phyloP scores from a whole-genome alignment of 2,888 invertebrate species.

The Antheraea yamamai region DNA sequence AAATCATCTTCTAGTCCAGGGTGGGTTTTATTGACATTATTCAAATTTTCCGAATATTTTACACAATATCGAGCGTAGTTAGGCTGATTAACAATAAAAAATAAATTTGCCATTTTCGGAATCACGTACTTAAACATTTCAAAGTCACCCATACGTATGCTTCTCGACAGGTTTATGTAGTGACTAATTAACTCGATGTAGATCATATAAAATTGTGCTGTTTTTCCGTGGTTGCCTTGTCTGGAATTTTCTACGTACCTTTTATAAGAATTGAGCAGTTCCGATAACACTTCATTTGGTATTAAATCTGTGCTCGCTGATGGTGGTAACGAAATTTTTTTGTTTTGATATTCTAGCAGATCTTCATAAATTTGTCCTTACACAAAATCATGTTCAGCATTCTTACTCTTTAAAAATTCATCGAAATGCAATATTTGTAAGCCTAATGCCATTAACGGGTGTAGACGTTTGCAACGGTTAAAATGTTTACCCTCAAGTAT shows the following conservation, averaged over 20 bases:
- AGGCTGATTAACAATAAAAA: neutral
- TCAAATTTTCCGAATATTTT: neutral
- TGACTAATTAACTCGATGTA: constrained; percentile 27
- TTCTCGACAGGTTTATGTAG: constrained; percentile 28
- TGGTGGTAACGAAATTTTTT: constrained; percentile 13
- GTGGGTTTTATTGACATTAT: constrained; percentile 20
- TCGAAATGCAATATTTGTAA: constrained; percentile 45
- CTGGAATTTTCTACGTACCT: constrained; percentile 30
- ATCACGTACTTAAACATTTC: neutral
- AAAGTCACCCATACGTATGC: constrained; percentile 22
- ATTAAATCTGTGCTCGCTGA: constrained; percentile 22
- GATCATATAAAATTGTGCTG: constrained; percentile 34
- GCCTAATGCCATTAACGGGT: constrained; percentile 39
- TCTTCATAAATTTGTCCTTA: constrained; percentile 7
- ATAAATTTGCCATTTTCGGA: constrained; percentile 1
- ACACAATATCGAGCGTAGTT: neutral
- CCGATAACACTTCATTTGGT: constrained; percentile 27
- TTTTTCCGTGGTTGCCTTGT: constrained; percentile 28
- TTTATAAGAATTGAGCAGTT: constrained; percentile 30
- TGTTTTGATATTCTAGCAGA: constrained; percentile 22
- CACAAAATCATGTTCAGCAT: too few species aligned
- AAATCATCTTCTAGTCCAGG: constrained; percentile 24
- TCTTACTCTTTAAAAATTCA: constrained; percentile 31
- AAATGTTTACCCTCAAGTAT: constrained; percentile 50
- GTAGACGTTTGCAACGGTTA: constrained; percentile 49